These are phyloP conservation scores for Pachycephala philippinensis DNA, from an alignment of 2,113 vertebrate genomes.

Conservation along the genomic window DNA sequence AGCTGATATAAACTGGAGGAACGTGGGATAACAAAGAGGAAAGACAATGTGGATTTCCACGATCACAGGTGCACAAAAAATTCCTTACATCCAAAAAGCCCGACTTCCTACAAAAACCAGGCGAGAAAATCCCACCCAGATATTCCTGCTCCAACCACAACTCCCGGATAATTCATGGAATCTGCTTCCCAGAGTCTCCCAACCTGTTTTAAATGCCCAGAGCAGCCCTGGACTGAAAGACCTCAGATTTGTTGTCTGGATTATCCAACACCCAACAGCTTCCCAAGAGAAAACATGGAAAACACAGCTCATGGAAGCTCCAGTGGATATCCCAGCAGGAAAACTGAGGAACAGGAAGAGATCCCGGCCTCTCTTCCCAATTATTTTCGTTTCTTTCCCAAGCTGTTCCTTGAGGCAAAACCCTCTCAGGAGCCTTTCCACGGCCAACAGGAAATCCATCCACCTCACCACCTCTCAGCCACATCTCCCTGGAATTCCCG, in stretches of 20 bases:
- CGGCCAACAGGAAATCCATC: rapidly evolving
- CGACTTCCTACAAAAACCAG: not conserved
- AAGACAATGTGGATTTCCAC: rapidly evolving
- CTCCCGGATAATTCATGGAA: not conserved
- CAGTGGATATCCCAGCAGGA: not conserved
- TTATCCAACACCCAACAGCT: not conserved
- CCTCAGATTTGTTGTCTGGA: not conserved
- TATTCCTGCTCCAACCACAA: not conserved
- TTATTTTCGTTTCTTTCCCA: not conserved
- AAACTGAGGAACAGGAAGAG: not conserved
- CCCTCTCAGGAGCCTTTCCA: not conserved
- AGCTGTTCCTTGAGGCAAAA: not conserved
- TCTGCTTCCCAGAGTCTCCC: not conserved
- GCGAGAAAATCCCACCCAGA: not conserved
- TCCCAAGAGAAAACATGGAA: not conserved
- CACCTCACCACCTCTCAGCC: not conserved
- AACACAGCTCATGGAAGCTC: rapidly evolving
- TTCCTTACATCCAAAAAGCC: not conserved
- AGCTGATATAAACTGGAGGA: not conserved
- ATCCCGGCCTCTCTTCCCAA: not conserved
- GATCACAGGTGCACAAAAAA: rapidly evolving
- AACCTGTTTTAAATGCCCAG: not conserved
- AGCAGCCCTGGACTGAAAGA: not conserved
- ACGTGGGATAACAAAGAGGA: rapidly evolving
- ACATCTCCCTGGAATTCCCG: not conserved